Evolutionary conservation across 2,888 invertebrate species (phyloP).

Genomic region (Amphipyra tragopoginis): DNA sequence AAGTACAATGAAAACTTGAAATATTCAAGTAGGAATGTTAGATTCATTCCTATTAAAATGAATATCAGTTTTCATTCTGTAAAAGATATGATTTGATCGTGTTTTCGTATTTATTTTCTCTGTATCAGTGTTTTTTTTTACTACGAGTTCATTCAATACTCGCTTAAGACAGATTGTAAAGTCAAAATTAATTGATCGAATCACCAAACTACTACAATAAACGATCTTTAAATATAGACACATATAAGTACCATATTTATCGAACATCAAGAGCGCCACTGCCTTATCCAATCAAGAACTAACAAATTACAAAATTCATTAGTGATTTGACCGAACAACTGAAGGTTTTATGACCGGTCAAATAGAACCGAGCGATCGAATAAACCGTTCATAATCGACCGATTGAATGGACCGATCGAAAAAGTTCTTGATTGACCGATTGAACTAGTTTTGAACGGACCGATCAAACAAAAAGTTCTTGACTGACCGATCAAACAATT

Average conservation of each 20-base stretch:
- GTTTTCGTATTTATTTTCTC: slow-evolving; percentile 6
- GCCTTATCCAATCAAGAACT: no score
- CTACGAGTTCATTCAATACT: background rate
- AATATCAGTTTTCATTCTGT: slow-evolving; percentile 12
- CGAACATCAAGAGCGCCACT: background rate
- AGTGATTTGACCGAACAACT: no score
- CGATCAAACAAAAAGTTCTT: background rate
- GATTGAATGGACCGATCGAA: background rate
- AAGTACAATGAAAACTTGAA: slow-evolving; percentile 22
- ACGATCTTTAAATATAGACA: background rate
- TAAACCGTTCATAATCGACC: background rate
- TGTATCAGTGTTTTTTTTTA: background rate
- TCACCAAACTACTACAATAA: background rate
- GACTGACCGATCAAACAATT: slow-evolving; percentile 1
- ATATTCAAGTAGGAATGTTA: background rate
- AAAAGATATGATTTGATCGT: slow-evolving; percentile 38
- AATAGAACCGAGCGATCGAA: background rate
- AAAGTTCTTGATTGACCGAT: background rate
- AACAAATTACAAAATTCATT: no score
- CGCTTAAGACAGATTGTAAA: slow-evolving; percentile 5
- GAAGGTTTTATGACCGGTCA: no score
- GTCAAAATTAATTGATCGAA: slow-evolving; percentile 3
- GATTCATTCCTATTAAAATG: slow-evolving; percentile 5
- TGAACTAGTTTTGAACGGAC: background rate
- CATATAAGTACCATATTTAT: background rate